Percentiles rank a stretch among this genome's conserved stretches.
These are phyloP conservation scores for Suricata suricatta DNA, from an alignment of 2,113 vertebrate genomes.

Conservation along the genomic window DNA sequence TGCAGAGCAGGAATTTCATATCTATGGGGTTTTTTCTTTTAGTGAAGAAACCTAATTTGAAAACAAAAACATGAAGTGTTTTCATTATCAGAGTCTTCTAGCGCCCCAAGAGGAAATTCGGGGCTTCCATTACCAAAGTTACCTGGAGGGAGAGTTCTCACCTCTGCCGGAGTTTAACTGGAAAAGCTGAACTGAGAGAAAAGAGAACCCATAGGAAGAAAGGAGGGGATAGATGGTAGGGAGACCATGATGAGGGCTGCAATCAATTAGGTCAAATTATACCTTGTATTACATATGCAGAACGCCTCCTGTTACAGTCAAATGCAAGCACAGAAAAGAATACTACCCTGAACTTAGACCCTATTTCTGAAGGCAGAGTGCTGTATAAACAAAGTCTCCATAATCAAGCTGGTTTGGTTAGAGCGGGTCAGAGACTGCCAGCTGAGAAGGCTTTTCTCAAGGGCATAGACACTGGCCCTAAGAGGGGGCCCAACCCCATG, in stretches of 20 bases:
- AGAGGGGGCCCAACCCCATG: not conserved
- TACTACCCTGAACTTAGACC: not conserved
- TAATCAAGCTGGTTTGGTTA: not conserved
- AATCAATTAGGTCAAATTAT: conserved; percentile 56
- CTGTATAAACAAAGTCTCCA: not conserved
- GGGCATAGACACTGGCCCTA: not conserved
- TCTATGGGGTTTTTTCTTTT: not conserved
- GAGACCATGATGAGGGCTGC: not conserved
- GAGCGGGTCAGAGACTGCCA: not conserved
- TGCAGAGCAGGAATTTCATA: not conserved
- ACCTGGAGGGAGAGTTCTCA: not conserved
- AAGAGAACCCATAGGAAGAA: not conserved
- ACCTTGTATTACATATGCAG: not conserved
- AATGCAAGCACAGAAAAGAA: not conserved
- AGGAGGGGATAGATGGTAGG: not conserved
- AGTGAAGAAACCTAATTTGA: not conserved
- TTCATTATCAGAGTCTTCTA: not conserved
- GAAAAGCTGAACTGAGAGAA: not conserved
- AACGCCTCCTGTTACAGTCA: not conserved
- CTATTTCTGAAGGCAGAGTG: not conserved
- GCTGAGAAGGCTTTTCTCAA: not conserved
- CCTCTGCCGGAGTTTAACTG: not conserved
- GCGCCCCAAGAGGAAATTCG: not conserved
- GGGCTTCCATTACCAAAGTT: not conserved
- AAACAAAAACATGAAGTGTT: not conserved